Percentiles rank a stretch among this genome's conserved stretches.
These are phyloP conservation scores for Andrena haemorrhoa DNA, from an alignment of 2,888 invertebrate species.

Conservation along the genomic window DNA sequence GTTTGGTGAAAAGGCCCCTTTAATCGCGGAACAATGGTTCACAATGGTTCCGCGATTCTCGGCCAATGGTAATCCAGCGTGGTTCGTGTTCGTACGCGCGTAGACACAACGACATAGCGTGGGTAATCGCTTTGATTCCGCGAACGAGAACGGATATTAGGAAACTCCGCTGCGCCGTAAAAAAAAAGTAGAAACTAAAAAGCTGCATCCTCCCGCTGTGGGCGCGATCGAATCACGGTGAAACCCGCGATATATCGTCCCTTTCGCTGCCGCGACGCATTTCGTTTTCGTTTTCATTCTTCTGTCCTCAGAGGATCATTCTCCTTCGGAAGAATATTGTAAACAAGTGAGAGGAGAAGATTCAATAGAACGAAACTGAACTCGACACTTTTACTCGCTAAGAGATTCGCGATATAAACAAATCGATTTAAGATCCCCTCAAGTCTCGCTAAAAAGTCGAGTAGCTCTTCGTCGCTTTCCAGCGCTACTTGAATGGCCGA, in stretches of 20 bases:
- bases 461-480: neutral
- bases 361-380: no score
- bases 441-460: neutral
- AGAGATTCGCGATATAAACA: no score
- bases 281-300: neutral
- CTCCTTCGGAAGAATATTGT: no score
- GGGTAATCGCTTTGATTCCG: constrained; percentile 82
- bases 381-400: no score
- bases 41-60: constrained; percentile 37
- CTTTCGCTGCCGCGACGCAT: neutral
- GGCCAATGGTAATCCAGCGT: constrained; percentile 52
- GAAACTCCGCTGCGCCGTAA: constrained; percentile 77
- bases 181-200: constrained; percentile 75
- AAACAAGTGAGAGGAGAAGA: no score
- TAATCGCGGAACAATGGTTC: constrained; percentile 5
- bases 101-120: constrained; percentile 69
- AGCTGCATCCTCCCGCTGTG: constrained; percentile 72
- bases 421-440: no score
- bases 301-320: no score
- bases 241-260: constrained; percentile 47
- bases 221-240: constrained; percentile 54
- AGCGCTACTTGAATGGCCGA: neutral
- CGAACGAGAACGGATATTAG: constrained; percentile 83
- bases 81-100: constrained; percentile 74
- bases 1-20: constrained; percentile 6